These are phyloP conservation scores for Aphis gossypii DNA, from an alignment of 1,140 invertebrate genomes.

Conservation along the genomic window DNA sequence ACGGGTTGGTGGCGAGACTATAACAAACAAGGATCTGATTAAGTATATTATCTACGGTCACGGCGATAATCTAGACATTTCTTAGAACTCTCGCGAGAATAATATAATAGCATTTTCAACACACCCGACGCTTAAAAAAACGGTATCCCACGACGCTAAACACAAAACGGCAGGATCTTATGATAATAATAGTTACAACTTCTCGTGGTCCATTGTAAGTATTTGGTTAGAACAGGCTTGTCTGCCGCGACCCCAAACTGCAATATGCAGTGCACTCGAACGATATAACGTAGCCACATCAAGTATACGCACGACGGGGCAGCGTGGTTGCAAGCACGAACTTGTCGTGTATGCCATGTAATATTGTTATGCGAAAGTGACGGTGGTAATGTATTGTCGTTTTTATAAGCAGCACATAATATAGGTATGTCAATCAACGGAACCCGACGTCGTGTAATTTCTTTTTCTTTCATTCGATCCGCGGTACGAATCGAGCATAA, in stretches of 20 bases:
- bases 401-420: neutral
- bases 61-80: too few relatives aligned
- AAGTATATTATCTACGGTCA: too few relatives aligned
- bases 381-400: neutral
- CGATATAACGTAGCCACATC: neutral
- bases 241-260: neutral
- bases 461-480: neutral
- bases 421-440: neutral
- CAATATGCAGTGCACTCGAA: neutral
- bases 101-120: too few relatives aligned
- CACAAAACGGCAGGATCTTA: too few relatives aligned
- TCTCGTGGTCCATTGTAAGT: too few relatives aligned
- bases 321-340: neutral
- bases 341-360: neutral
- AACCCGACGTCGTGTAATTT: neutral
- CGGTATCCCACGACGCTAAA: too few relatives aligned
- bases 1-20: too few relatives aligned
- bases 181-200: too few relatives aligned
- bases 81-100: too few relatives aligned
- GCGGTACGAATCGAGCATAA: neutral
- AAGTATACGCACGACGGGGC: neutral
- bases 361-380: neutral
- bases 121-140: too few relatives aligned
- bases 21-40: too few relatives aligned
- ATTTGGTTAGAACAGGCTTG: neutral